Percentiles rank a stretch among this genome's conserved stretches.
Conservation (phyloP, 1,140 invertebrate genomes). For the Lasaia peninsularis region DNA sequence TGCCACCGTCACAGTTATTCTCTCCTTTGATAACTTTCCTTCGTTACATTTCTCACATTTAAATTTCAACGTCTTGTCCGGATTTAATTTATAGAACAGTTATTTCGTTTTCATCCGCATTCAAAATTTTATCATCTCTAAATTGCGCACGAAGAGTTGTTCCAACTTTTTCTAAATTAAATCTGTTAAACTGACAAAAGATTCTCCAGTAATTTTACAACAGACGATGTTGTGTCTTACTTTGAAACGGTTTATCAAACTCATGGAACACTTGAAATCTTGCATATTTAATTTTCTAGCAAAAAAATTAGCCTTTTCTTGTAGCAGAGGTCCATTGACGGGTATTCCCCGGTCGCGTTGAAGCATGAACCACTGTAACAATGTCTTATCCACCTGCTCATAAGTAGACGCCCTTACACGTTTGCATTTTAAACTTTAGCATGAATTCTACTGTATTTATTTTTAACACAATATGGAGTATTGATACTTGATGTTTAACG, state of each 20-base stretch:
- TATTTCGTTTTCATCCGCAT: slow-evolving; percentile 64
- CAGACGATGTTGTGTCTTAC: slow-evolving; percentile 15
- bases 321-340: slow-evolving; percentile 24
- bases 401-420: slow-evolving; percentile 20
- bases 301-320: slow-evolving; percentile 29
- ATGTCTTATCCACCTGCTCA: slow-evolving; percentile 23
- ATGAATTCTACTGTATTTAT: no score
- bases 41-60: slow-evolving; percentile 26
- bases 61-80: slow-evolving; percentile 37
- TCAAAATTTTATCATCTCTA: slow-evolving; percentile 51
- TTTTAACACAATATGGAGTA: no score
- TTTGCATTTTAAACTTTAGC: slow-evolving; percentile 29
- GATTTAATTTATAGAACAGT: slow-evolving; percentile 53
- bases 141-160: slow-evolving; percentile 25
- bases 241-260: slow-evolving; percentile 25
- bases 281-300: slow-evolving; percentile 17
- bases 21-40: slow-evolving; percentile 33
- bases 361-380: slow-evolving; percentile 29
- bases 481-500: no score
- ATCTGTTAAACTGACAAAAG: background rate
- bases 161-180: slow-evolving; percentile 17
- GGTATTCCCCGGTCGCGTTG: slow-evolving; percentile 21
- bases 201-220: slow-evolving; percentile 14
- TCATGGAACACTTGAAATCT: slow-evolving; percentile 21
- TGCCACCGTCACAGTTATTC: slow-evolving; percentile 33